Evolutionary conservation across 2,888 invertebrate species (phyloP), one percentile per base, ranked within the genome.

Genomic region (Netelia fuscicornis): DNA sequence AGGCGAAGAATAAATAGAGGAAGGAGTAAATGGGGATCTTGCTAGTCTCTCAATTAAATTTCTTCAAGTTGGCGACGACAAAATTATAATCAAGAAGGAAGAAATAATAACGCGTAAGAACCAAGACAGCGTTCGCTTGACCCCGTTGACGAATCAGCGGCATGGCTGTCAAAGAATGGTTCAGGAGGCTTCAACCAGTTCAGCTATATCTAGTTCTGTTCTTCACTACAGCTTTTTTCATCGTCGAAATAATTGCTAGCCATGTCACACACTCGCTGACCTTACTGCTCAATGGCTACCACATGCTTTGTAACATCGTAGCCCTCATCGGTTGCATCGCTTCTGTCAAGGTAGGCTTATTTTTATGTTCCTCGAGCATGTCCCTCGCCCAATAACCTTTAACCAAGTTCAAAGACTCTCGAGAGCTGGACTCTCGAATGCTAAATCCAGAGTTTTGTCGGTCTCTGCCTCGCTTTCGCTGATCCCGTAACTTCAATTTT

Each of bases 221-320:
- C 88, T 94, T 98, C 89, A 97, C 97, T 1, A 94, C 96, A 30
- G 95, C 95, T 71, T 97, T 97, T 90, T 98, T 98, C 94, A 94
- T 97, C 87, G 96, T 97, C 2, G 97, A 98, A 92, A 95, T 99
- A 89, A 95, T 97, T 88, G 96, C 98, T 9, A 98, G 98, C 84
- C 97, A 99, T 94, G 95, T 98, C 89, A 98, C 98, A 1, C 98
- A 99, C 94, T 97, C 98, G 0, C 95, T 99, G 71, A 98, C 98
- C 0, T 95, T 99, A 11, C 96, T 98, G 68, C 97, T 98, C 89
- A 98, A 98, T 93, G 97, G 98, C 10, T 99, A 98, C 94, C 98
- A 99, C 94, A 98, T 98, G 95, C 95, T 99, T 74, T 98, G 98
- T 94, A 97, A 99, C 92, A 97, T 98, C 54, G 96, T 99, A 78